Conservation (phyloP, 2,888 invertebrate genomes). For the Alentia gelatinosa region DNA sequence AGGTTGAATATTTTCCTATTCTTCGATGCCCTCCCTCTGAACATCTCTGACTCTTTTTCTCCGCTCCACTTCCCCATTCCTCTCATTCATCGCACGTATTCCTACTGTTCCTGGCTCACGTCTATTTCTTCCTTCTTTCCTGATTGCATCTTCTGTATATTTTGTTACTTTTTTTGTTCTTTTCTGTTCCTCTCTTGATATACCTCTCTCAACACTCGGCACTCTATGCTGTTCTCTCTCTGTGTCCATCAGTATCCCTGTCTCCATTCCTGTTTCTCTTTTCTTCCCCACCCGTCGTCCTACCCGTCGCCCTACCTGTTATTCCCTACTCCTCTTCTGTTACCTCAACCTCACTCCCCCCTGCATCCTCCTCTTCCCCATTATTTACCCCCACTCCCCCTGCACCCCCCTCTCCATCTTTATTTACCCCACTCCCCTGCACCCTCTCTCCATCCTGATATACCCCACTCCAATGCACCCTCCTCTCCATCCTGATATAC, state of each 20-base stretch:
- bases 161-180: background rate
- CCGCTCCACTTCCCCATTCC: too few species aligned
- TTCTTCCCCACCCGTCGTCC: background rate
- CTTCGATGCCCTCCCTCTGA: too few species aligned
- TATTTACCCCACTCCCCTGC: background rate
- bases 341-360: background rate
- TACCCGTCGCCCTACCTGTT: background rate
- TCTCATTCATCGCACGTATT: background rate
- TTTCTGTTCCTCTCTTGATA: background rate
- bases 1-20: too few species aligned
- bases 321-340: background rate
- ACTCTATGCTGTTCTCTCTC: background rate
- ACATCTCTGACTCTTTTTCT: too few species aligned
- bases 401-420: background rate
- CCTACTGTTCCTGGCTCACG: background rate
- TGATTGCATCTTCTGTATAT: background rate
- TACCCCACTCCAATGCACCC: background rate
- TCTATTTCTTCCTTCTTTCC: background rate
- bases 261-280: background rate
- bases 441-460: background rate
- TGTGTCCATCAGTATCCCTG: background rate
- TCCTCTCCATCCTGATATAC: background rate
- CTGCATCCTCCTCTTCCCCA: background rate
- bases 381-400: background rate
- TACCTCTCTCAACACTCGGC: background rate